A percentile compares a stretch with the other conserved stretches of the same genome.
Evolutionary conservation across 2,113 vertebrate genomes (phyloP).

Genomic region (Neotoma lepida): DNA sequence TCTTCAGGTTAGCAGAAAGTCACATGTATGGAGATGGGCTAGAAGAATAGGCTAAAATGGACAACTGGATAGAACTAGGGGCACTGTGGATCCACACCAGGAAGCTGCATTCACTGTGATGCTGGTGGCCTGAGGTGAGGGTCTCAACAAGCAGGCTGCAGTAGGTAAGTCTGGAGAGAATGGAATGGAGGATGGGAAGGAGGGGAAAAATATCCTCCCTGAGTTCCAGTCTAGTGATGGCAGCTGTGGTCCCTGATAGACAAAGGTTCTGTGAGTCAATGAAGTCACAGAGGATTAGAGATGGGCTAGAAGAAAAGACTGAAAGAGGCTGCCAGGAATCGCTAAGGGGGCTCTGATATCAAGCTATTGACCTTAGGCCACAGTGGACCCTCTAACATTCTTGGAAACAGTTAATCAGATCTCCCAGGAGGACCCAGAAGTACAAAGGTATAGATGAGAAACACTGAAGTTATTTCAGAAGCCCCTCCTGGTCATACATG

Average conservation of each 20-base stretch:
- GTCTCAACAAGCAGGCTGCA: accelerated
- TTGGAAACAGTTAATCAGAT: not conserved
- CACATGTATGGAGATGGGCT: no score
- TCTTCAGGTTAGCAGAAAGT: no score
- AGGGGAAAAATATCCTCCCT: not conserved
- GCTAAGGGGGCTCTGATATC: not conserved
- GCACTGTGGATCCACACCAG: no score
- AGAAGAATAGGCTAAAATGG: no score
- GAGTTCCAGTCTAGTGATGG: not conserved
- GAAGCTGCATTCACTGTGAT: no score
- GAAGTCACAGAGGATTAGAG: not conserved
- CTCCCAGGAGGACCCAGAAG: not conserved
- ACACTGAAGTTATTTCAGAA: not conserved
- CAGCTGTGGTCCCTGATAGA: not conserved
- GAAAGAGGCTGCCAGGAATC: not conserved
- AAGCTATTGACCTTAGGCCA: not conserved
- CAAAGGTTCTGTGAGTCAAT: not conserved
- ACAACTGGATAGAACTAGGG: not conserved
- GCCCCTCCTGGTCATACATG: not conserved
- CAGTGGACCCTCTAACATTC: not conserved
- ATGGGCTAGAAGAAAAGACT: not conserved
- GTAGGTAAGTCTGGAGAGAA: not conserved
- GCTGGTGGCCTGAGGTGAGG: no score
- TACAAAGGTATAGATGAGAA: not conserved
- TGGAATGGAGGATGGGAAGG: not conserved